Percentiles rank a stretch among this genome's conserved stretches.
Evolutionary conservation across 2,888 invertebrate species (phyloP).

Genomic region (Thymelicus lineola): DNA sequence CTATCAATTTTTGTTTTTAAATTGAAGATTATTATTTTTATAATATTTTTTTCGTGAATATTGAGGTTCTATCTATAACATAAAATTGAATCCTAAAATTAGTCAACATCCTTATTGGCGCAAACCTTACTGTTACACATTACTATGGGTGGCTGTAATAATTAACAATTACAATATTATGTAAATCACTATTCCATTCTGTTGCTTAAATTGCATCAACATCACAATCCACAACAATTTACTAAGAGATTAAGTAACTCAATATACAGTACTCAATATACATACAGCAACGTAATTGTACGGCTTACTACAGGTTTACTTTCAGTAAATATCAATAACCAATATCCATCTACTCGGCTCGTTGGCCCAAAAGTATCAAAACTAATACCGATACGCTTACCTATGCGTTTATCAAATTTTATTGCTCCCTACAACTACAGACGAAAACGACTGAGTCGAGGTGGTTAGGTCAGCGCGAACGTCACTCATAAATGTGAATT

Average conservation of each 20-base stretch:
- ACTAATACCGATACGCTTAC: conserved; percentile 19
- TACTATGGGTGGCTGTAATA: too few species aligned
- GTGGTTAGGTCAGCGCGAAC: conserved; percentile 43
- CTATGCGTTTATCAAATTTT: conserved; percentile 44
- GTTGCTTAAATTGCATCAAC: too few species aligned
- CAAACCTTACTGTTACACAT: too few species aligned
- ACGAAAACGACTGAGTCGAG: conserved; percentile 42
- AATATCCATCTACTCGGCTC: conserved; percentile 20
- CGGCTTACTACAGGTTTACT: conserved; percentile 4
- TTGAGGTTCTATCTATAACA: too few species aligned
- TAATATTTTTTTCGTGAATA: too few species aligned
- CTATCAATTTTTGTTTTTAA: too few species aligned
- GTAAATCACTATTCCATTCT: too few species aligned
- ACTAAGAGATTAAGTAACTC: neutral
- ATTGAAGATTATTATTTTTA: too few species aligned
- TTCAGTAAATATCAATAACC: conserved; percentile 19
- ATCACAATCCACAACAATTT: neutral
- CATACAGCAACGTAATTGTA: neutral
- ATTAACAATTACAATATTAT: too few species aligned
- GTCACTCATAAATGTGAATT: conserved; percentile 43
- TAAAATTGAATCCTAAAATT: too few species aligned
- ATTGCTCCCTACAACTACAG: conserved; percentile 41
- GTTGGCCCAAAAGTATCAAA: conserved; percentile 30
- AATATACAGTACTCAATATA: neutral
- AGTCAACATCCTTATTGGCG: too few species aligned